A percentile compares a stretch with the other conserved stretches of the same genome.
These are phyloP conservation scores for Propithecus deckenii DNA, from an alignment of 2,797 vertebrate species.

Conservation along the genomic window DNA sequence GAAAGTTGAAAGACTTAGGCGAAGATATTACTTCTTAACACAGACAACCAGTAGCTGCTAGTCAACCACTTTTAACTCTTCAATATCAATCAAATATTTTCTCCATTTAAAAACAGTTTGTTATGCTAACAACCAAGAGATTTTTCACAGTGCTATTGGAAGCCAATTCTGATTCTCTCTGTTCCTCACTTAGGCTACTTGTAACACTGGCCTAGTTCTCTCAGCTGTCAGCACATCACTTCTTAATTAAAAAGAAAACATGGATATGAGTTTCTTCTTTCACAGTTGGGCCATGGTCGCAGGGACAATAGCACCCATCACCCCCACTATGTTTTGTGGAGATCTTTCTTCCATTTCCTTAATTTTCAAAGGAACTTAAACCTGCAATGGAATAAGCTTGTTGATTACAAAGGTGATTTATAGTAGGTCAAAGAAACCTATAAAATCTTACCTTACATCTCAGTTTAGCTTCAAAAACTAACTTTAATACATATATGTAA, in stretches of 20 bases:
- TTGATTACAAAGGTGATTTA: background rate
- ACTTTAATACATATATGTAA: background rate
- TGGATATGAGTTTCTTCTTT: background rate
- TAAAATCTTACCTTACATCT: background rate
- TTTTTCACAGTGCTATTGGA: background rate
- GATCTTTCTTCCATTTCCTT: background rate
- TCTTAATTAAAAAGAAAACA: background rate
- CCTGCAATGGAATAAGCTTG: background rate
- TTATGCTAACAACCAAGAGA: background rate
- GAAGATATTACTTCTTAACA: background rate
- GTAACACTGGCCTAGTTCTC: background rate
- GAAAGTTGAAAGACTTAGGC: background rate
- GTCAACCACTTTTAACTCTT: background rate
- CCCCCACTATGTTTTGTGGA: background rate
- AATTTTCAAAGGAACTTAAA: background rate
- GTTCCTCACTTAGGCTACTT: background rate
- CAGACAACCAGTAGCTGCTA: background rate
- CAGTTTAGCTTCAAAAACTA: background rate
- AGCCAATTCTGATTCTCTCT: background rate
- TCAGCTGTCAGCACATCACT: background rate
- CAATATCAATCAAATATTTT: background rate
- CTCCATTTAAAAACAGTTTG: background rate
- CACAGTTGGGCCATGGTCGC: fast-evolving
- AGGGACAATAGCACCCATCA: background rate
- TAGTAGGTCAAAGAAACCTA: background rate